Evolutionary conservation across 2,797 vertebrate species (phyloP).

Genomic region (Threskiornis aethiopicus): DNA sequence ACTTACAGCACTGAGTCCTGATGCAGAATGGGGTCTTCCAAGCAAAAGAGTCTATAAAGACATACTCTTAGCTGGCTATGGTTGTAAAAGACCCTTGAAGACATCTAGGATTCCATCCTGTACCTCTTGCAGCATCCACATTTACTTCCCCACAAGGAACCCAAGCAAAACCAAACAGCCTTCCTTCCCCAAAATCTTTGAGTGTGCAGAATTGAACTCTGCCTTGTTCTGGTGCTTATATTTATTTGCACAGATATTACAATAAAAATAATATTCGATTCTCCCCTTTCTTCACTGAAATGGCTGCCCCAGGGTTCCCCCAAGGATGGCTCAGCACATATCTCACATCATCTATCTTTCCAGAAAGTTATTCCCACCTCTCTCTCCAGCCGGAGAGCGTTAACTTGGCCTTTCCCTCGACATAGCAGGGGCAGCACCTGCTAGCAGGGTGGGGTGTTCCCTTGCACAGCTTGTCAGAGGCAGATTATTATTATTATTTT

Average conservation of each 20-base stretch:
- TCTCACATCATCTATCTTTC: neutral
- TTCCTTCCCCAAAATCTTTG: neutral
- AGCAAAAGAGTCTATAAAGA: neutral
- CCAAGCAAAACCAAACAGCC: neutral
- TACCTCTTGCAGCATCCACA: neutral
- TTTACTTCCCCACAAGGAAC: neutral
- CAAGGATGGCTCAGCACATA: neutral
- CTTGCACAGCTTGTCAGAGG: neutral
- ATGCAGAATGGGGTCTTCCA: neutral
- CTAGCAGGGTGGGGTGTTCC: neutral
- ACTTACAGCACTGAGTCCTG: neutral
- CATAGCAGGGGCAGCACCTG: slow-evolving; percentile 1
- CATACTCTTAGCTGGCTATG: neutral
- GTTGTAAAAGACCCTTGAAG: neutral
- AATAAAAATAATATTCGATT: neutral
- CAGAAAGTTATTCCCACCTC: neutral
- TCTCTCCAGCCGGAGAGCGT: neutral
- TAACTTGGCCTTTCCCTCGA: neutral
- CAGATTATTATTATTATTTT: neutral
- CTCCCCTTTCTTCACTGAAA: neutral
- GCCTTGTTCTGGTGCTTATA: neutral
- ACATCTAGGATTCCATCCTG: neutral
- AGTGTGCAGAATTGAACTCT: neutral
- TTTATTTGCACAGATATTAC: neutral
- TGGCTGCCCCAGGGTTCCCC: neutral